Conservation (phyloP, 2,888 invertebrate species). For the Andricus curvator region DNA sequence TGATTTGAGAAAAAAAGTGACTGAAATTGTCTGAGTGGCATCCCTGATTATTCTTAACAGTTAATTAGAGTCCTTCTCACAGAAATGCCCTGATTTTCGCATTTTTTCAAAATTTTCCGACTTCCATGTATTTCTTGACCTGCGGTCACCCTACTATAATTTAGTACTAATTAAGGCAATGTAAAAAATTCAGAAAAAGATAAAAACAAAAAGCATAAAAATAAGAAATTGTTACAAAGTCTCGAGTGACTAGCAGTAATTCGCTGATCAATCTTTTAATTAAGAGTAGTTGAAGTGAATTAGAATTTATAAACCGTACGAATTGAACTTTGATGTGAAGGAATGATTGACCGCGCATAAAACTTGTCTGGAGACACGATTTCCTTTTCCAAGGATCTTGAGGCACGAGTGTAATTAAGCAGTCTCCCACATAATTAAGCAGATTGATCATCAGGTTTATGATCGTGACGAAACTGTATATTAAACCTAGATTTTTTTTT, state of each 20-base stretch:
- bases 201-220: too few relatives aligned
- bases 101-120: too few relatives aligned
- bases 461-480: slow-evolving; percentile 12
- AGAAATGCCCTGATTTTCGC: too few relatives aligned
- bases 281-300: slow-evolving; percentile 10
- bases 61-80: too few relatives aligned
- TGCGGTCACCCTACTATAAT: too few relatives aligned
- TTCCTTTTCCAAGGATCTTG: slow-evolving; percentile 21
- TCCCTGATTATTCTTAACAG: too few relatives aligned
- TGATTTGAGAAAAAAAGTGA: too few relatives aligned
- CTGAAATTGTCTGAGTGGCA: too few relatives aligned
- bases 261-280: slow-evolving; percentile 19
- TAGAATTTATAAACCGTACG: slow-evolving; percentile 25
- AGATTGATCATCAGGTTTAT: slow-evolving; percentile 35
- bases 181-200: too few relatives aligned
- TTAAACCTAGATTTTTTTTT: too few relatives aligned
- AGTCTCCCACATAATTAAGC: slow-evolving; percentile 20
- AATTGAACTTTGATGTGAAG: slow-evolving; percentile 21
- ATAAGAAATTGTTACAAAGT: background rate
- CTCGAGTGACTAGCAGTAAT: background rate
- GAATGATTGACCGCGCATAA: slow-evolving; percentile 16
- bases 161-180: too few relatives aligned
- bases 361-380: slow-evolving; percentile 30
- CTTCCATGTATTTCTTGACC: too few relatives aligned
- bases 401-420: slow-evolving; percentile 47